Base-by-base conservation (phyloP, 2,797 vertebrate genomes). In the Ctenopoma multispine region DNA sequence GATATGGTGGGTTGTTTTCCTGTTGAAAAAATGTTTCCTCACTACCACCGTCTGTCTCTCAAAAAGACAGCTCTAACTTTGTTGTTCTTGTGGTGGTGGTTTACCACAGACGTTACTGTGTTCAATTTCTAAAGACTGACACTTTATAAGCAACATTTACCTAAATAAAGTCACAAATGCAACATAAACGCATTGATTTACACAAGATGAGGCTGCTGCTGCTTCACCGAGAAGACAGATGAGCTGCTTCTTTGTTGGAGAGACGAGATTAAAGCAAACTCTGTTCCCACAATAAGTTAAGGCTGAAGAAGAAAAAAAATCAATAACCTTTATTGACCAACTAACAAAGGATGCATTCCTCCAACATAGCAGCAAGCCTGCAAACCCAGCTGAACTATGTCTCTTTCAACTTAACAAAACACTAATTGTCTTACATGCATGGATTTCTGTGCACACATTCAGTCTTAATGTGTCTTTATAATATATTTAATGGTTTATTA, bases 1-100 rank as follows among this genome's bases (percentile, higher is more conserved):
- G 87, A 89, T 84, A 84, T n/a, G 73, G 74, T 77, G 75, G 75
- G 63, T 50, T 56, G 70, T 75, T 77, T 78, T 84, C 78, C 79
- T 87, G 80, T 67, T 73, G 7, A 38, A 49, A 46, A 46, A 54
- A 21, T 29, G 18, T 70, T 53, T 72, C 73, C 64, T 77, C 63
- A 56, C 58, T 48, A 29, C 53, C 40, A 1, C 41, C 21, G 29
- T 7, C 29, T 31, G 31, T 63, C 58, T 61, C 65, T 82, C 73
- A 56, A 11, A 38, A 46, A 41, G 1, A 44, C 34, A 4, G 17
- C 31, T 49, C 13, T 15, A 43, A 44, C 54, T 47, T 15, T 13
- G 15, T 31, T 36, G n/a, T 54, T 44, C 15, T 61, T 53, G 36
- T 4, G 44, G 46, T 8, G 4, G 34, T 2, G 48, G 51, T 14